Percentiles rank a stretch among this genome's conserved stretches.
phyloP scores from a whole-genome alignment of 1,140 invertebrate species.

The Dreissena polymorpha region DNA sequence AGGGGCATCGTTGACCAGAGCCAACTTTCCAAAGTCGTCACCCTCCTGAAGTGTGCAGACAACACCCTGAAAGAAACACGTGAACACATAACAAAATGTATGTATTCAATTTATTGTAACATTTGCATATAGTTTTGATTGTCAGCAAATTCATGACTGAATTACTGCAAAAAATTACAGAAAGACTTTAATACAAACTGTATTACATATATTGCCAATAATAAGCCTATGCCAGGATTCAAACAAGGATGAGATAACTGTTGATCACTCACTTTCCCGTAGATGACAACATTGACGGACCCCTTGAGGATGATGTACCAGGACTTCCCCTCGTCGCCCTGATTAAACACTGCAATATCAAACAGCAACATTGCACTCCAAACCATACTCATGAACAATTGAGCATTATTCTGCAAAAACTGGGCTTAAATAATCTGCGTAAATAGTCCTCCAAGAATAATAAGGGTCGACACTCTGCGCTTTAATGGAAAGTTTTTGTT shows the following conservation, averaged over 20 bases:
- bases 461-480: too few relatives aligned
- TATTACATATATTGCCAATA: too few relatives aligned
- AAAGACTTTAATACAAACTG: too few relatives aligned
- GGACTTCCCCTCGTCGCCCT: conserved; percentile 93
- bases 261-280: conserved; percentile 84
- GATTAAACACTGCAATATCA: conserved; percentile 88
- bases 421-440: too few relatives aligned
- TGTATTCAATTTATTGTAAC: background rate
- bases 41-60: conserved; percentile 91
- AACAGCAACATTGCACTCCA: too few relatives aligned
- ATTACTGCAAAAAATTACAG: too few relatives aligned
- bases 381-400: too few relatives aligned
- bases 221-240: too few relatives aligned
- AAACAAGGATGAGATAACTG: too few relatives aligned
- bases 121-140: background rate
- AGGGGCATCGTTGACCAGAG: conserved; percentile 92
- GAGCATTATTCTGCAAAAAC: too few relatives aligned
- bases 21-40: conserved; percentile 94
- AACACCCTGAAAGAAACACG: conserved; percentile 82
- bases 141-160: background rate
- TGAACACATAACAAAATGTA: background rate
- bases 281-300: conserved; percentile 92
- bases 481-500: too few relatives aligned
- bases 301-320: conserved; percentile 94
- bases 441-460: too few relatives aligned